phyloP scores from a whole-genome alignment of 1,140 invertebrate species.

The Spodoptera frugiperda region DNA sequence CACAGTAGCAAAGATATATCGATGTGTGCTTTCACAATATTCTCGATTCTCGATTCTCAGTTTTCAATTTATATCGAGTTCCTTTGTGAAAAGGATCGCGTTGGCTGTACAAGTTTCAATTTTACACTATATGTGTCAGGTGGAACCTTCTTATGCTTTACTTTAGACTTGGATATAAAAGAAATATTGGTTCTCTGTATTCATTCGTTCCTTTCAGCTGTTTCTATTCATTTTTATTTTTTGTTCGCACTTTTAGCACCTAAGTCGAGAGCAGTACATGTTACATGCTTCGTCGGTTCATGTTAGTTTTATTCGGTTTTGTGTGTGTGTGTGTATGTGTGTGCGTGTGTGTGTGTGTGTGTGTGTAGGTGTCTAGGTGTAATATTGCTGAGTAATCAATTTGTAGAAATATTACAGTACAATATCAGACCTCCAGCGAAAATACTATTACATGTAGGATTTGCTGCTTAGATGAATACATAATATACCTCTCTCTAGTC shows the following conservation, averaged over 20 bases:
- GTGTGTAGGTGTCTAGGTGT: too few relatives aligned
- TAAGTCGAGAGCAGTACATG: neutral
- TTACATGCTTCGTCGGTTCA: neutral
- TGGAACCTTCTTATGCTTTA: slow-evolving; percentile 14
- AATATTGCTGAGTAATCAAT: too few relatives aligned
- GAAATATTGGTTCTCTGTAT: slow-evolving; percentile 34
- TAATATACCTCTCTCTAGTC: too few relatives aligned
- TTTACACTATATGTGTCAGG: slow-evolving; percentile 40
- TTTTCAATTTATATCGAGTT: slow-evolving; percentile 58
- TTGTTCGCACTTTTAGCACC: neutral
- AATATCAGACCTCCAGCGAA: too few relatives aligned
- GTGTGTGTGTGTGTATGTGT: too few relatives aligned
- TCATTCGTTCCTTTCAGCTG: slow-evolving; percentile 28
- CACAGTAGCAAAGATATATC: slow-evolving; percentile 41
- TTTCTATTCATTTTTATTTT: slow-evolving; percentile 1
- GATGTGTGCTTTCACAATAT: slow-evolving; percentile 52
- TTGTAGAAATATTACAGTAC: too few relatives aligned
- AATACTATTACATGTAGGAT: too few relatives aligned
- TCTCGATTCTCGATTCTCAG: slow-evolving; percentile 52
- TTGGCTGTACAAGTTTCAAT: slow-evolving; percentile 47
- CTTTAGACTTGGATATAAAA: slow-evolving; percentile 30
- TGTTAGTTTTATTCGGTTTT: neutral
- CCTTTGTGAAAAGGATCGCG: slow-evolving; percentile 51
- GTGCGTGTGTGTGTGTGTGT: too few relatives aligned
- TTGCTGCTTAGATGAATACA: too few relatives aligned